phyloP scores from a whole-genome alignment of 1,140 invertebrate species.

The Spodoptera frugiperda region DNA sequence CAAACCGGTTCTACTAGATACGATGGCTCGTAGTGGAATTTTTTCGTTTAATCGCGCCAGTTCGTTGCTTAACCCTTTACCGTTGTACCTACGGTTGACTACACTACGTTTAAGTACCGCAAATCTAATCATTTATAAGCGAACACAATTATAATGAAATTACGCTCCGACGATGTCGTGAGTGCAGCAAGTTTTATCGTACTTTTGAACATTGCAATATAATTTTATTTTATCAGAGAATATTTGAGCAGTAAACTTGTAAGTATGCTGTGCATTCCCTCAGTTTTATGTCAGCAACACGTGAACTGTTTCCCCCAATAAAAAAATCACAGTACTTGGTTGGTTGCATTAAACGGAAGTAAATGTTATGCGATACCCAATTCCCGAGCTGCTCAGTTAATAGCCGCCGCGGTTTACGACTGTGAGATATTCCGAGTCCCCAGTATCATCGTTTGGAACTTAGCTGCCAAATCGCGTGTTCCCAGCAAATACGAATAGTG shows the following conservation, averaged over 20 bases:
- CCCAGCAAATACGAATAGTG: slow-evolving; percentile 51
- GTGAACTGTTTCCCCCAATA: slow-evolving; percentile 42
- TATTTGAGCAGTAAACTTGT: slow-evolving; percentile 12
- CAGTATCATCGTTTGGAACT: slow-evolving; percentile 46
- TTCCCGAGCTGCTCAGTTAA: slow-evolving; percentile 47
- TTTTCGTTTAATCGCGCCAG: slow-evolving; percentile 57
- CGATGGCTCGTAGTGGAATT: slow-evolving; percentile 73
- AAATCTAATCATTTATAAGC: slow-evolving; percentile 7
- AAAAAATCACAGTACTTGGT: slow-evolving; percentile 40
- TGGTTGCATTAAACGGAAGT: slow-evolving; percentile 45
- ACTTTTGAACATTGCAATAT: slow-evolving; percentile 16
- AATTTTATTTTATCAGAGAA: slow-evolving; percentile 16
- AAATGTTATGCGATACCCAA: slow-evolving; percentile 46
- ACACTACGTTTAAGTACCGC: slow-evolving; percentile 3
- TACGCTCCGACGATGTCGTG: background rate
- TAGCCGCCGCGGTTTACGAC: slow-evolving; percentile 43
- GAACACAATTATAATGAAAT: slow-evolving; percentile 3
- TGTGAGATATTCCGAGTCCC: slow-evolving; percentile 44
- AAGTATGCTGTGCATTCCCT: slow-evolving; percentile 24
- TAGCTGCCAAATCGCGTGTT: slow-evolving; percentile 53
- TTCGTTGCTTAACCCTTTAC: slow-evolving; percentile 42
- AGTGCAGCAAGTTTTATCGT: slow-evolving; percentile 5
- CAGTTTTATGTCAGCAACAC: slow-evolving; percentile 40
- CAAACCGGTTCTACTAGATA: slow-evolving; percentile 72
- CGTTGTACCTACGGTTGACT: slow-evolving; percentile 23